These are phyloP conservation scores for Thrips palmi DNA, from an alignment of 1,140 invertebrate species.

Conservation along the genomic window DNA sequence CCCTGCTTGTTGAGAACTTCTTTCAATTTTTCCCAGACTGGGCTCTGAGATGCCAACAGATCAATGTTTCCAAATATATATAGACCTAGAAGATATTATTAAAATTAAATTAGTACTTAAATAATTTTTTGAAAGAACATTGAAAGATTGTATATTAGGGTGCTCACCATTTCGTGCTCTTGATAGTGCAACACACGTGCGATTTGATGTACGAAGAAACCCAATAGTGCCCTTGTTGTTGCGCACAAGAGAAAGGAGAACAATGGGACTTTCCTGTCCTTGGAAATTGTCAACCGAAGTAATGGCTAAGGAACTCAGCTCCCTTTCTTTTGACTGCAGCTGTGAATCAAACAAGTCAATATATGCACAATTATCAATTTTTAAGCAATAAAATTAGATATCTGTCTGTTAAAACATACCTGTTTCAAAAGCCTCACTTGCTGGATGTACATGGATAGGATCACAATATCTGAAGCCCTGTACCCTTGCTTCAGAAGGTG, in stretches of 20 bases:
- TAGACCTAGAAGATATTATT: too few species aligned
- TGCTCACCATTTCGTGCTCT: slow-evolving; percentile 60
- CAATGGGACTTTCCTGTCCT: slow-evolving; percentile 71
- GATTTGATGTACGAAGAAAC: slow-evolving; percentile 52
- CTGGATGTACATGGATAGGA: slow-evolving; percentile 43
- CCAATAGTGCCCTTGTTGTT: slow-evolving; percentile 51
- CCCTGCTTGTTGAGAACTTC: too few species aligned
- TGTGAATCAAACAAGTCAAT: background rate
- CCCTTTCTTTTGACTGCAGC: background rate
- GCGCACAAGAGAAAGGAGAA: slow-evolving; percentile 63
- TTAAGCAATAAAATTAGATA: slow-evolving; percentile 3
- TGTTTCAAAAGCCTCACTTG: slow-evolving; percentile 18
- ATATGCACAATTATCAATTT: too few species aligned
- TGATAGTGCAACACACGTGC: slow-evolving; percentile 67
- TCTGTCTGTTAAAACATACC: slow-evolving; percentile 1
- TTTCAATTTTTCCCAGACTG: too few species aligned
- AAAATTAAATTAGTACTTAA: too few species aligned
- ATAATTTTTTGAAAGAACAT: too few species aligned
- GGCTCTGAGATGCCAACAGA: too few species aligned
- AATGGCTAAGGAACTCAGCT: slow-evolving; percentile 32
- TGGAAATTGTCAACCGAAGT: slow-evolving; percentile 65
- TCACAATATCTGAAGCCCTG: slow-evolving; percentile 34
- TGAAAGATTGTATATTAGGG: too few species aligned
- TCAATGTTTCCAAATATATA: slow-evolving; percentile 47
- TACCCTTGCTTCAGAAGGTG: slow-evolving; percentile 40